A percentile compares a stretch with the other conserved stretches of the same genome.
phyloP scores from a whole-genome alignment of 1,140 invertebrate genomes.

The Epicauta chinensis region DNA sequence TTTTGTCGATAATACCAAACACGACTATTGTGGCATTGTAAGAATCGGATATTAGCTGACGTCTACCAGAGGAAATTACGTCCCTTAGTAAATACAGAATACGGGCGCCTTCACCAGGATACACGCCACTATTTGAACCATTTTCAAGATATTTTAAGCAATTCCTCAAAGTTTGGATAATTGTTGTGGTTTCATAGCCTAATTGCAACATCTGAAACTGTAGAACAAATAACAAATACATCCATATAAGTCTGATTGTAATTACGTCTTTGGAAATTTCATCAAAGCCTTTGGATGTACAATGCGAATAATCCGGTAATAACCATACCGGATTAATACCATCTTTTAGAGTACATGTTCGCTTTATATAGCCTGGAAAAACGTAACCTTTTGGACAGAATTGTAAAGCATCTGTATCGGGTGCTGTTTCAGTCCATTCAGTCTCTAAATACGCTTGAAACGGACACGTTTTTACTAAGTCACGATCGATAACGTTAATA shows the following conservation, averaged over 20 bases:
- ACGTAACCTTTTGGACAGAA: conserved; percentile 53
- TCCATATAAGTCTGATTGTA: not conserved
- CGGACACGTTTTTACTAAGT: conserved; percentile 51
- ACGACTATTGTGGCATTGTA: conserved; percentile 42
- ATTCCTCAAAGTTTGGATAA: conserved; percentile 41
- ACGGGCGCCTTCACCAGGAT: conserved; percentile 53
- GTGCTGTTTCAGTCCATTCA: conserved; percentile 56
- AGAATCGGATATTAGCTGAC: conserved; percentile 17
- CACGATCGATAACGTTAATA: conserved; percentile 56
- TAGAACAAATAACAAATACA: conserved; percentile 21
- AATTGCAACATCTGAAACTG: conserved; percentile 50
- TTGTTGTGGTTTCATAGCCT: conserved; percentile 49
- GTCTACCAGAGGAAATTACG: conserved; percentile 45
- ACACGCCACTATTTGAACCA: conserved; percentile 37
- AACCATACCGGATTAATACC: conserved; percentile 60
- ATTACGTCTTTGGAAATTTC: conserved; percentile 59
- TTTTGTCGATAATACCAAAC: conserved; percentile 46
- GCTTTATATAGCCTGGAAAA: conserved; percentile 43
- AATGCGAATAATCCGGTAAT: conserved; percentile 65
- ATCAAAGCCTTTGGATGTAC: conserved; percentile 57
- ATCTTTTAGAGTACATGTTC: conserved; percentile 54
- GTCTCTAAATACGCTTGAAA: conserved; percentile 45
- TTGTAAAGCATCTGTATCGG: conserved; percentile 51
- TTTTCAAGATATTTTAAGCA: conserved; percentile 41
- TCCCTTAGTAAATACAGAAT: conserved; percentile 47